A percentile compares a stretch with the other conserved stretches of the same genome.
Evolutionary conservation across 2,888 invertebrate species (phyloP).

Genomic region (Diplazon laetatorius): DNA sequence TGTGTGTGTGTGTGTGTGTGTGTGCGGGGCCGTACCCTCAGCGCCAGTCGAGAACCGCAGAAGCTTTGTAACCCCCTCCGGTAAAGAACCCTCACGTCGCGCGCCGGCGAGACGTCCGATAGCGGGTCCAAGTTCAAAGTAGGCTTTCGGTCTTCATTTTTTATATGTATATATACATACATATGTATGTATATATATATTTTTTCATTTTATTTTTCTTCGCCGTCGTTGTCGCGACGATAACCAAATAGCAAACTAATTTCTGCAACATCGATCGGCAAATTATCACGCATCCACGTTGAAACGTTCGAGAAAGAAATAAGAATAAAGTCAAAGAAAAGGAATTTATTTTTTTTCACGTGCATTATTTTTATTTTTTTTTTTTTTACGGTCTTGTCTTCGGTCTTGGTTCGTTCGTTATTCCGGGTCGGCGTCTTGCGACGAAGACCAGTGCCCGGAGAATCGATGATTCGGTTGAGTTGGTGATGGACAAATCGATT

Average conservation of each 20-base stretch:
- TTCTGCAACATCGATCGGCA: neutral
- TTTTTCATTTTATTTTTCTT: no score
- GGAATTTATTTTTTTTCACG: no score
- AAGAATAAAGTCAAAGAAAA: neutral
- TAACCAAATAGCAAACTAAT: neutral
- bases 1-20: no score
- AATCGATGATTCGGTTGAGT: neutral
- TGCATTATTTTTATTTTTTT: neutral
- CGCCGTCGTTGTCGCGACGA: neutral
- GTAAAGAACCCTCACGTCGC: slow-evolving; percentile 19
- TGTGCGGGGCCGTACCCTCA: neutral
- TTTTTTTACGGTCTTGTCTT: neutral
- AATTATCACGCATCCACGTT: no score
- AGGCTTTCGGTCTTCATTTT: neutral
- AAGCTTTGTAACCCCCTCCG: slow-evolving; percentile 9
- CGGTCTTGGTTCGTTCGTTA: neutral
- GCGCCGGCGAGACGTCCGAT: slow-evolving; percentile 7
- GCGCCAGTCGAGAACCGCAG: neutral
- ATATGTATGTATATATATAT: no score
- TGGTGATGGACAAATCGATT: slow-evolving; percentile 15
- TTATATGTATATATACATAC: no score
- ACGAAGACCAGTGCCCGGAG: neutral
- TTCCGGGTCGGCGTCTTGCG: neutral
- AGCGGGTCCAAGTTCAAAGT: slow-evolving; percentile 26
- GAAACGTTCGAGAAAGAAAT: no score